Evolutionary conservation across 2,888 invertebrate species (phyloP).

Genomic region (Rutpela maculata): DNA sequence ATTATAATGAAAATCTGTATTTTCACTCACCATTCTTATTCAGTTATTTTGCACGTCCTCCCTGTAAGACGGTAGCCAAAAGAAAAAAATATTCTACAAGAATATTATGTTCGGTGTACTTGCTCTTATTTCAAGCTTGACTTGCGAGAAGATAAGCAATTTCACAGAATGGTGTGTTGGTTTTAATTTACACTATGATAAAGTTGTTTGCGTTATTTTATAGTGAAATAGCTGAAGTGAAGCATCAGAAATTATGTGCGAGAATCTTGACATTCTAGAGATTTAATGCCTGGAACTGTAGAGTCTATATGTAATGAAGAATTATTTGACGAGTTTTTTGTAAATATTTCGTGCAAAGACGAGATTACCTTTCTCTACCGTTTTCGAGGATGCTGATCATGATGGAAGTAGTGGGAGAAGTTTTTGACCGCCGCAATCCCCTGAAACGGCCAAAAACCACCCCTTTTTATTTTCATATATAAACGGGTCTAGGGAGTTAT

Average conservation of each 20-base stretch:
- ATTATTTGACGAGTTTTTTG: no score
- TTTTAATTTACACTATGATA: constrained; percentile 29
- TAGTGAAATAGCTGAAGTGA: not conserved
- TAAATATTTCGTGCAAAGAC: no score
- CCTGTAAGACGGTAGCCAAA: not conserved
- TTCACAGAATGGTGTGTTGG: constrained; percentile 30
- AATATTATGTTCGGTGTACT: constrained; percentile 4
- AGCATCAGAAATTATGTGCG: not conserved
- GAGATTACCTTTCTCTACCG: no score
- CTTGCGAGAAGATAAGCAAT: constrained; percentile 28
- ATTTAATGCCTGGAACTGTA: not conserved
- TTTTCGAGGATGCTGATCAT: no score
- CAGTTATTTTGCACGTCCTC: not conserved
- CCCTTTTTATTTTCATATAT: no score
- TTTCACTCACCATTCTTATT: no score
- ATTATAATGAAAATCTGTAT: no score
- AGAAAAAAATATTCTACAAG: not conserved
- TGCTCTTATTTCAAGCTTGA: constrained; percentile 26
- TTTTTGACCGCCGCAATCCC: no score
- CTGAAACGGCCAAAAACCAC: no score
- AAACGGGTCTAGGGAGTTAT: no score
- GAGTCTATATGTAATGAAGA: no score
- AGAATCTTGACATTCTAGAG: not conserved
- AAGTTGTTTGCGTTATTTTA: constrained; percentile 15
- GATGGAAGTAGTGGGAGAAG: no score